A percentile compares a stretch with the other conserved stretches of the same genome.
phyloP scores from a whole-genome alignment of 2,113 vertebrate genomes.

The Cyprinodon variegatus region DNA sequence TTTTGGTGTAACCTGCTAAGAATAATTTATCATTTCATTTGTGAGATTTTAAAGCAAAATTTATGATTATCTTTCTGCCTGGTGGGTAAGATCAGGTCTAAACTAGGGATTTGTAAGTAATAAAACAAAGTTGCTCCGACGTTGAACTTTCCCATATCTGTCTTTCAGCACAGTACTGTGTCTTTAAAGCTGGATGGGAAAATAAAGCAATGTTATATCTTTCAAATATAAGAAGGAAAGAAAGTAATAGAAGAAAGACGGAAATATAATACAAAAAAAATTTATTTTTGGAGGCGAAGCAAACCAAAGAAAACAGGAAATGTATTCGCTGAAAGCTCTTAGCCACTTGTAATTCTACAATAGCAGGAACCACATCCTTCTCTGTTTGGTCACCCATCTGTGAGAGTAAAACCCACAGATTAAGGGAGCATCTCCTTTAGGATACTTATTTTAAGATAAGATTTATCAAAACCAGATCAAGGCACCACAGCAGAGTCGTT shows the following conservation, averaged over 20 bases:
- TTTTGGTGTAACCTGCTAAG: too few species aligned
- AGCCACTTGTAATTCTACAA: slow-evolving; percentile 3
- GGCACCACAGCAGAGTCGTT: slow-evolving; percentile 18
- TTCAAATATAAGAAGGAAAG: background rate
- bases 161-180: too few species aligned
- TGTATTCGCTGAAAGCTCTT: background rate
- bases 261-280: background rate
- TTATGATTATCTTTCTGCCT: too few species aligned
- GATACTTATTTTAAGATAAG: slow-evolving; percentile 5
- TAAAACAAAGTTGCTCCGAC: too few species aligned
- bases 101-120: too few species aligned
- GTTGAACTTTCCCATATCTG: too few species aligned
- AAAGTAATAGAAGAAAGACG: background rate
- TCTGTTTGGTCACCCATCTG: background rate
- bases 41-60: too few species aligned
- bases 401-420: background rate
- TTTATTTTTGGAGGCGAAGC: background rate
- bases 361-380: background rate
- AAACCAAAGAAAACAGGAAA: background rate
- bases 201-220: background rate
- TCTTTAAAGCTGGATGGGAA: background rate
- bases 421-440: background rate
- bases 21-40: too few species aligned
- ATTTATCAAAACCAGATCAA: background rate
- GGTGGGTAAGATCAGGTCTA: too few species aligned